Evolutionary conservation across 2,113 vertebrate species (phyloP).

Genomic region (Alethe castanea): DNA sequence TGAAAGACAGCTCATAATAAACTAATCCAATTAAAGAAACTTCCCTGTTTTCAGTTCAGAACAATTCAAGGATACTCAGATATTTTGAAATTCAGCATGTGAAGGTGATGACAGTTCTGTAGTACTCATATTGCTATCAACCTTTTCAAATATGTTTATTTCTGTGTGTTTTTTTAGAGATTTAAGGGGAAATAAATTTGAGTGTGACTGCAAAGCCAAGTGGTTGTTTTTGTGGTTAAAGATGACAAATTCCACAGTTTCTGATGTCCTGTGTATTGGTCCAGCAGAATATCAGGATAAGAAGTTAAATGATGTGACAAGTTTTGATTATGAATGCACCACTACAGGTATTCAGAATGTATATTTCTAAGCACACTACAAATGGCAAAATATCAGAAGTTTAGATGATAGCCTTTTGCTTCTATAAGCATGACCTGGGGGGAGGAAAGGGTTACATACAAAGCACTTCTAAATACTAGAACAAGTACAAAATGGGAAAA

Average conservation of each 20-base stretch:
- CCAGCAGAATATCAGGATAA: slow-evolving; percentile 93
- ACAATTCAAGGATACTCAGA: background rate
- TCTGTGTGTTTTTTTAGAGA: slow-evolving; percentile 81
- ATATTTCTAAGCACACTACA: slow-evolving; percentile 54
- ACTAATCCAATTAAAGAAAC: background rate
- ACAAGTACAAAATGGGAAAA: slow-evolving; percentile 2
- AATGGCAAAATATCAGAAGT: background rate
- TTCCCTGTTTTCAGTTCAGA: background rate
- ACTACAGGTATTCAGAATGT: slow-evolving; percentile 84
- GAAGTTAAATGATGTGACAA: slow-evolving; percentile 89
- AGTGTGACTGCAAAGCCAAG: slow-evolving; percentile 97
- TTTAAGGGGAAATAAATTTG: slow-evolving; percentile 93
- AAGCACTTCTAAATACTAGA: background rate
- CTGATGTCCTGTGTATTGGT: slow-evolving; percentile 88
- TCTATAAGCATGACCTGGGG: background rate
- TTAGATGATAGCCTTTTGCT: background rate
- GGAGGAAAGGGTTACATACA: background rate
- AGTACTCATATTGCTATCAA: slow-evolving; percentile 5
- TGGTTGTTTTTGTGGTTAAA: slow-evolving; percentile 97
- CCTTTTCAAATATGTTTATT: slow-evolving; percentile 35
- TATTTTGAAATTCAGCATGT: slow-evolving; percentile 6
- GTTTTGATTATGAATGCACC: slow-evolving; percentile 90
- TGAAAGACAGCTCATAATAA: background rate
- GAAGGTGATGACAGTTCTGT: slow-evolving; percentile 23
- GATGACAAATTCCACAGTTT: slow-evolving; percentile 95